These are phyloP conservation scores for Tuberolachnus salignus DNA, from an alignment of 2,888 invertebrate species.

Conservation along the genomic window DNA sequence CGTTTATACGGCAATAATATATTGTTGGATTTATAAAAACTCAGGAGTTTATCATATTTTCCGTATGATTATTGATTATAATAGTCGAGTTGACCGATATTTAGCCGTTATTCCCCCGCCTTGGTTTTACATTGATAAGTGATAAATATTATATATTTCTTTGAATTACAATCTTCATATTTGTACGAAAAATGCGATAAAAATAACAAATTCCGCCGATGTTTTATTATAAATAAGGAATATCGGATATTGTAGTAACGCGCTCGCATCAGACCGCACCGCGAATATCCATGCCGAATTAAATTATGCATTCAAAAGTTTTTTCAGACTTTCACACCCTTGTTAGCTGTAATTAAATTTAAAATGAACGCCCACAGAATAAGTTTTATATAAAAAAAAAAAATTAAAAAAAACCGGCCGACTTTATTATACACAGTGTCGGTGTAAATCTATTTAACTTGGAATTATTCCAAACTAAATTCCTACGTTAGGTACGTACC, in stretches of 20 bases:
- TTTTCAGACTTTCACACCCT: constrained; percentile 22
- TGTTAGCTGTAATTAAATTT: constrained; percentile 33
- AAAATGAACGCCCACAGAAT: constrained; percentile 32
- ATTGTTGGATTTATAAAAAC: too few relatives aligned
- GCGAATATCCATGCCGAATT: constrained; percentile 3
- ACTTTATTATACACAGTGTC: background rate
- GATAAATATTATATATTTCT: background rate
- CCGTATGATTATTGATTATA: too few relatives aligned
- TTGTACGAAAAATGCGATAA: too few relatives aligned
- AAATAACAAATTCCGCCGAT: background rate
- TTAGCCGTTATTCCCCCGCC: background rate
- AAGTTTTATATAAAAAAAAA: too few relatives aligned
- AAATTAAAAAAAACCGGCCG: constrained; percentile 7
- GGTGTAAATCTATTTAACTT: constrained; percentile 14
- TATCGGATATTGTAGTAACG: too few relatives aligned
- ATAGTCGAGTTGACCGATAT: background rate
- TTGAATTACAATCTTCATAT: background rate
- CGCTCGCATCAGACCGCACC: too few relatives aligned
- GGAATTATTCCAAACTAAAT: constrained; percentile 1
- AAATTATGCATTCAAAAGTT: constrained; percentile 36
- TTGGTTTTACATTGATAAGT: background rate
- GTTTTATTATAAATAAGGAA: background rate
- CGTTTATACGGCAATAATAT: too few relatives aligned
- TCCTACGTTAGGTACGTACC: background rate
- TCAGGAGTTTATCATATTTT: too few relatives aligned